Evolutionary conservation across 37 sponge, comb jelly and placozoan species (phyloP).

Genomic region (Ephydatia muelleri): DNA sequence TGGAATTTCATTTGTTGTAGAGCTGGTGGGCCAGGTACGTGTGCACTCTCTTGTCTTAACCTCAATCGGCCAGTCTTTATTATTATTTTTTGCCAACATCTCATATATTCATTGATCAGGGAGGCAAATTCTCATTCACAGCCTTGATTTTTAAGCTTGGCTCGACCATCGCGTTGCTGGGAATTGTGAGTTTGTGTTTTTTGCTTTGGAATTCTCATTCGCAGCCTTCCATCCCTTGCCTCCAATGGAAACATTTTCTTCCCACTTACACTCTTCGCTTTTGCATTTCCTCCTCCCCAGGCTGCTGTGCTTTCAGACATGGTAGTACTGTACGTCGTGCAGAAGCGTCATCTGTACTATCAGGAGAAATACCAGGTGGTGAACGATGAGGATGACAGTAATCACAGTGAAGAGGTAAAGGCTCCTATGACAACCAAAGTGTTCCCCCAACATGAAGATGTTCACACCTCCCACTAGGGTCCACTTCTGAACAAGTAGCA

Average conservation of each 20-base stretch:
- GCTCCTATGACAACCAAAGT: no score
- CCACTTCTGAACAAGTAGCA: no score
- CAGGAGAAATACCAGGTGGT: constrained; percentile 56
- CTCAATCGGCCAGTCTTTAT: neutral
- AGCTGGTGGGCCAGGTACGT: constrained; percentile 48
- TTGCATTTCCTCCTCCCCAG: constrained; percentile 26
- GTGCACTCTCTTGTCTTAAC: no score
- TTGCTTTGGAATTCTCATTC: no score
- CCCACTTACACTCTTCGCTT: no score
- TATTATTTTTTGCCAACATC: neutral
- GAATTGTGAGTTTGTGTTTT: constrained; percentile 49
- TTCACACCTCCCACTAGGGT: no score
- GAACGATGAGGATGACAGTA: constrained; percentile 28
- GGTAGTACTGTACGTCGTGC: constrained; percentile 50
- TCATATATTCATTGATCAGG: constrained; percentile 32
- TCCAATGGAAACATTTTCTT: neutral
- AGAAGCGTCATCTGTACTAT: constrained; percentile 33
- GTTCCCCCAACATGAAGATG: no score
- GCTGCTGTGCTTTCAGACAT: constrained; percentile 54
- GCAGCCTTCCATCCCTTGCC: neutral
- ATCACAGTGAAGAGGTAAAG: no score
- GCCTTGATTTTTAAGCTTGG: constrained; percentile 63
- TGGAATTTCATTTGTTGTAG: constrained; percentile 60
- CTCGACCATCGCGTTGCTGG: constrained; percentile 60
- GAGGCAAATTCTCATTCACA: constrained; percentile 49